Evolutionary conservation across 2,113 vertebrate species (phyloP).

Genomic region (Bubo scandiacus): DNA sequence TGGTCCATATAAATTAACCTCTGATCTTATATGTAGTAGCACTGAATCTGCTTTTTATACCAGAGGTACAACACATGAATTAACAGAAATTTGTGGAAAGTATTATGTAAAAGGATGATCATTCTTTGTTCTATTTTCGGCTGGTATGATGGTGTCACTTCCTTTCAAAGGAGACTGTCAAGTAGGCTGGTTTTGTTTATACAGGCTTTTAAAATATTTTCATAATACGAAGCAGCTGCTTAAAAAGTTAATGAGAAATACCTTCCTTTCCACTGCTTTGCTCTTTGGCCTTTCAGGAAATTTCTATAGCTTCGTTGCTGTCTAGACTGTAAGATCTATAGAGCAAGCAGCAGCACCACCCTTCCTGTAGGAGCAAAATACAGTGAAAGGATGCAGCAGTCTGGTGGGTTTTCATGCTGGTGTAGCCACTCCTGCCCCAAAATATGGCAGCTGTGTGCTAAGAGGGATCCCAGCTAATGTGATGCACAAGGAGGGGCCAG

Average conservation of each 20-base stretch:
- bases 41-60: neutral
- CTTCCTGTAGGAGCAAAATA: neutral
- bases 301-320: neutral
- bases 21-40: neutral
- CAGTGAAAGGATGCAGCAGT: neutral
- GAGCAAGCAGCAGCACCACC: neutral
- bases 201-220: neutral
- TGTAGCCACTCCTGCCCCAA: neutral
- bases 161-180: neutral
- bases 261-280: neutral
- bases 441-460: neutral
- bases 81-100: neutral
- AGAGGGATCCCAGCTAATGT: neutral
- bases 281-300: neutral
- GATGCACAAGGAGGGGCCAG: neutral
- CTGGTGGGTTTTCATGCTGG: neutral
- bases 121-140: neutral
- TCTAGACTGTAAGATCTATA: neutral
- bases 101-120: neutral
- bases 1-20: neutral
- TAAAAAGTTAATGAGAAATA: constrained; percentile 1
- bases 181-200: constrained; percentile 5
- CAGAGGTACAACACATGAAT: neutral
- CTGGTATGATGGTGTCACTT: neutral
- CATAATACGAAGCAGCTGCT: constrained; percentile 3